These are phyloP conservation scores for Euglossa dilemma DNA, from an alignment of 1,140 invertebrate species.

Conservation along the genomic window DNA sequence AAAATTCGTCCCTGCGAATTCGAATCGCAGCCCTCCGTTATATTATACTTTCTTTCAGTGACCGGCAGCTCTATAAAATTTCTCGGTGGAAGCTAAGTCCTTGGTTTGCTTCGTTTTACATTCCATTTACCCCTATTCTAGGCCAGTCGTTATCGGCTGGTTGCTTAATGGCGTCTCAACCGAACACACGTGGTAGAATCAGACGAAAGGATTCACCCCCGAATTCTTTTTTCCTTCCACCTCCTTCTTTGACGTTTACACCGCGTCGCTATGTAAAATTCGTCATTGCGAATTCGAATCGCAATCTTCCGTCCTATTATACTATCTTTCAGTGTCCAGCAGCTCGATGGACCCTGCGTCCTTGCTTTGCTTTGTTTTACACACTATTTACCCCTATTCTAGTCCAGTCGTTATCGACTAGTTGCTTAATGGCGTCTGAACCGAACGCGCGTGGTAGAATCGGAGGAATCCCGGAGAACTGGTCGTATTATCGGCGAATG, in stretches of 20 bases:
- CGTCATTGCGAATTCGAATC: background rate
- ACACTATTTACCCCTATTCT: background rate
- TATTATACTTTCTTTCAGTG: too few species aligned
- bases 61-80: background rate
- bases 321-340: too few species aligned
- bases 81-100: too few species aligned
- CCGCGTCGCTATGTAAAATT: background rate
- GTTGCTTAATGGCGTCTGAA: background rate
- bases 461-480: background rate
- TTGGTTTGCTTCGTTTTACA: too few species aligned
- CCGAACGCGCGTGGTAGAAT: background rate
- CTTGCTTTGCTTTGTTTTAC: too few species aligned
- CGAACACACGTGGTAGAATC: too few species aligned
- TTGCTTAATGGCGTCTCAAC: too few species aligned
- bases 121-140: too few species aligned
- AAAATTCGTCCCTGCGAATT: background rate
- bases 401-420: background rate
- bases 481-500: slow-evolving; percentile 18
- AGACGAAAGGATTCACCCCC: too few species aligned
- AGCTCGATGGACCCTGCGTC: background rate
- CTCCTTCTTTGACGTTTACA: too few species aligned
- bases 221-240: too few species aligned
- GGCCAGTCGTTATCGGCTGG: too few species aligned
- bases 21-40: background rate
- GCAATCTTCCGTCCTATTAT: background rate